phyloP scores from a whole-genome alignment of 2,797 vertebrate species.

The Muscicapa comitata region DNA sequence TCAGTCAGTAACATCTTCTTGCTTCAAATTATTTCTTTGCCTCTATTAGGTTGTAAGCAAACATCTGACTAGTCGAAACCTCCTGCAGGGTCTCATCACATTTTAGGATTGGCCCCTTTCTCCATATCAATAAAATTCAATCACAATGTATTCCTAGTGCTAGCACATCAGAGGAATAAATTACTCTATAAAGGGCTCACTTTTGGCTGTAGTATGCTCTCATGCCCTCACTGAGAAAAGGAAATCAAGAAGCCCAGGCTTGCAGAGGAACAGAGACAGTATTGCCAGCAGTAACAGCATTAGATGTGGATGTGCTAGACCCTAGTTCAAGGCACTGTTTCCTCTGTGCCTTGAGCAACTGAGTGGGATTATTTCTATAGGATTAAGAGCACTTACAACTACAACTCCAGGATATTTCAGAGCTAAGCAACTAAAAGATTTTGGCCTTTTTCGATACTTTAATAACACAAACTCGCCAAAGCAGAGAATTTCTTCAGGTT shows the following conservation, averaged over 20 bases:
- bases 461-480: not conserved
- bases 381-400: not conserved
- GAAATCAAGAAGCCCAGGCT: not conserved
- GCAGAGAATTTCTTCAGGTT: not conserved
- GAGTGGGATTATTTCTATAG: not conserved
- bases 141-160: conserved; percentile 44
- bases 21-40: conserved; percentile 52
- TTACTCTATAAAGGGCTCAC: conserved; percentile 51
- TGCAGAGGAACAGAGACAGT: not conserved
- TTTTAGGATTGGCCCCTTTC: conserved; percentile 25
- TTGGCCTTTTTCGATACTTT: not conserved
- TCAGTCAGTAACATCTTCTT: conserved; percentile 8
- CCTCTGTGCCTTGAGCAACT: not conserved
- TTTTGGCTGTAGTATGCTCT: conserved; percentile 54
- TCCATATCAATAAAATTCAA: conserved; percentile 63
- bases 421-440: not conserved
- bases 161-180: conserved; percentile 65
- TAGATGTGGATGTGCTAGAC: not conserved
- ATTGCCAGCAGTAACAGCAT: not conserved
- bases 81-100: not conserved
- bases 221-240: conserved; percentile 52
- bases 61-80: not conserved
- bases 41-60: conserved; percentile 56
- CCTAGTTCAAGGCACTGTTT: not conserved
- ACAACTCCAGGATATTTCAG: not conserved